Evolutionary conservation across 2,113 vertebrate genomes (phyloP).

Genomic region (Nannobrachium achirus): DNA sequence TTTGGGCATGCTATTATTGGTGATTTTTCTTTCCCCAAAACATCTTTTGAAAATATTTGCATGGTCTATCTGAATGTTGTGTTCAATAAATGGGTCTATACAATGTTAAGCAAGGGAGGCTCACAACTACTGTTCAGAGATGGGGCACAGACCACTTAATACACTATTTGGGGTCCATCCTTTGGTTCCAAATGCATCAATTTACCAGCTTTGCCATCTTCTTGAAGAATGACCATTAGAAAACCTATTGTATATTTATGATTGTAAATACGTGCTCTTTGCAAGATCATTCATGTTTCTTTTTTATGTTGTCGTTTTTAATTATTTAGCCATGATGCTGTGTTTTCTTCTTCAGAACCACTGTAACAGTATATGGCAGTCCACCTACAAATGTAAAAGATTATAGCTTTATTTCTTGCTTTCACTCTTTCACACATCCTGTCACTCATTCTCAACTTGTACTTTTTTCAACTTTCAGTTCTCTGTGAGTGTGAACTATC

Average conservation of each 20-base stretch:
- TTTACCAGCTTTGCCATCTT: constrained; percentile 5
- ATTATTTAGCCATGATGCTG: neutral
- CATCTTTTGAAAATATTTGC: too few relatives aligned
- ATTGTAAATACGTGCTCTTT: neutral
- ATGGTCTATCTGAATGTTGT: too few relatives aligned
- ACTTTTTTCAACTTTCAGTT: neutral
- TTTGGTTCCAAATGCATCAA: neutral
- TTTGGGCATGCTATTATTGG: too few relatives aligned
- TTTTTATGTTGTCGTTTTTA: neutral
- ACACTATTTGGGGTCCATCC: constrained; percentile 1
- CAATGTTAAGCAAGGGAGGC: neutral
- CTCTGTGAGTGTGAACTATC: neutral
- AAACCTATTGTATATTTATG: neutral
- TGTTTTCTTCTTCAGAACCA: constrained; percentile 28
- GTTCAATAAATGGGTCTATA: too few relatives aligned
- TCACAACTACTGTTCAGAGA: neutral
- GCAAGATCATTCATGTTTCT: neutral
- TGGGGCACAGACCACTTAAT: constrained; percentile 8
- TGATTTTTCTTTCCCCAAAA: too few relatives aligned
- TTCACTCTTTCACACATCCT: neutral
- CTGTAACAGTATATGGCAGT: constrained; percentile 12
- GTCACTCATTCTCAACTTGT: neutral
- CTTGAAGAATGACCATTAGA: neutral
- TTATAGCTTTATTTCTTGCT: neutral
- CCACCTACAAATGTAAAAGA: neutral